Evolutionary conservation across 2,113 vertebrate species (phyloP), one percentile per base, ranked within the genome.

Genomic region (Rhinoptilus africanus): DNA sequence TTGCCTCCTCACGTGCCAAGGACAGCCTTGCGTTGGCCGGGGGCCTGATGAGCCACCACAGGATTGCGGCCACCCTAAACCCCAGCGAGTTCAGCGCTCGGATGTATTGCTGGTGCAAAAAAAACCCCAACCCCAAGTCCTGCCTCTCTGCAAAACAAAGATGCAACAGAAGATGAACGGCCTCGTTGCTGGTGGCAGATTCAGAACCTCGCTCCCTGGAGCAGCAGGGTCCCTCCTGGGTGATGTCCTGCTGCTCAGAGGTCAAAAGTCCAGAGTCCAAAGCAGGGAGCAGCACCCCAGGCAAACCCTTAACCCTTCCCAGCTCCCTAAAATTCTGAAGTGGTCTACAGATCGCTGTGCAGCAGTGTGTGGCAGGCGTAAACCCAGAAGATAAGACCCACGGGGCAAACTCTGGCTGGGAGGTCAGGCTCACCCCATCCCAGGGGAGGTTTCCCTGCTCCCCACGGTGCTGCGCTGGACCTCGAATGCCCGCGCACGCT

Each of bases 381-480:
- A 92, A 16, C 66, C 48, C 84, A 57, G 81, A 60, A 75, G 53
- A 47, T 41, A 9, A 12, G 22, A 50, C 16, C 27, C 7, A 0
- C 9, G n/a, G 47, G 45, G 28, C 43, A 78, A 54, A 32, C 12
- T 41, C n/a, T 1, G 8, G 21, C 64, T 91, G 71, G 62, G 53
- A 50, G 13, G 47, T 64, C 54, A 68, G 64, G 71, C 50, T 89
- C 13, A 17, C 32, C 0, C 0, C 51, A 56, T 19, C 83, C 83
- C 72, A 11, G 37, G 28, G 60, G 64, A 74, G 53, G 9, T 73
- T 54, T 39, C 43, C 57, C 3, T 8, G 2, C 63, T 80, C 77
- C 47, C 87, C 1, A 0, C 5, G 5, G 50, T 0, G 12, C 50
- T 14, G 13, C 0, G 2, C 50, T 71, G 83, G 51, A 39, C 82